Conservation (phyloP, 2,113 vertebrate genomes). For the Tapirus terrestris region DNA sequence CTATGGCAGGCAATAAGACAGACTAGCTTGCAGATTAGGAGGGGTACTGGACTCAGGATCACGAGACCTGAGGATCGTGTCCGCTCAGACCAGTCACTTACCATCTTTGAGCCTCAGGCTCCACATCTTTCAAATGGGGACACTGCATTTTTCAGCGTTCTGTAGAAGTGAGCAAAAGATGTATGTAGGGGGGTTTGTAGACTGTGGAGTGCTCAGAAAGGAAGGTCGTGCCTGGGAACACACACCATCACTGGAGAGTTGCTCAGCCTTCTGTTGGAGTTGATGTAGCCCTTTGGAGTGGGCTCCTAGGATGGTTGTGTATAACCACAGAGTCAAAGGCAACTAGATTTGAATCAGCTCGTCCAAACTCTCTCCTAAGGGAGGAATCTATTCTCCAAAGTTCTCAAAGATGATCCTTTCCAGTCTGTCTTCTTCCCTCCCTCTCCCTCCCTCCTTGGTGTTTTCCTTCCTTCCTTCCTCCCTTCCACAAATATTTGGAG, state of each 20-base stretch:
- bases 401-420: background rate
- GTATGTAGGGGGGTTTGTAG: background rate
- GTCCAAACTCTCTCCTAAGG: background rate
- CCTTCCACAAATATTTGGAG: background rate
- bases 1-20: rapidly evolving
- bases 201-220: background rate
- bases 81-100: background rate
- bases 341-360: background rate
- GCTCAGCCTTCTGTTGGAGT: background rate
- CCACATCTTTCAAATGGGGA: background rate
- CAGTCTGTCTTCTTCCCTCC: no score
- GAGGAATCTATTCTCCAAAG: background rate
- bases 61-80: background rate
- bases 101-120: background rate
- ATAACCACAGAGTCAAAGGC: background rate
- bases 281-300: background rate
- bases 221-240: background rate
- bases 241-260: rapidly evolving
- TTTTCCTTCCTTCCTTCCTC: no score
- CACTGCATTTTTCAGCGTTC: background rate
- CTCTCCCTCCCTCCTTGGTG: background rate
- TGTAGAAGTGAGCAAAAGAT: background rate
- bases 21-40: rapidly evolving
- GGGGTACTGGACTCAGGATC: background rate
- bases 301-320: background rate